Conservation (phyloP, 2,113 vertebrate genomes). For the Serinus canaria region DNA sequence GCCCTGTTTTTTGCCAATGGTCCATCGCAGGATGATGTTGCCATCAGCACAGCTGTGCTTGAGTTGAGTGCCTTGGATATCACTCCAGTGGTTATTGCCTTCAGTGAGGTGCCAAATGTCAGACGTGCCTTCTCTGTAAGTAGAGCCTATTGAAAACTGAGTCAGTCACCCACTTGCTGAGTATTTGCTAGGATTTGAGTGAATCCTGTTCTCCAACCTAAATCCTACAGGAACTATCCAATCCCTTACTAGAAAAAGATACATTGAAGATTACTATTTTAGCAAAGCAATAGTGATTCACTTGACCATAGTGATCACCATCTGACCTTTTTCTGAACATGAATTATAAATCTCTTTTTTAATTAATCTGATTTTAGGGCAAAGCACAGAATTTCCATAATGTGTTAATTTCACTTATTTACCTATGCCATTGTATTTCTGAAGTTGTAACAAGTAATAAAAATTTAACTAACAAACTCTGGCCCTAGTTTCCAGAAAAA, state of each 20-base stretch:
- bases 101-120: slow-evolving; percentile 69
- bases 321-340: background rate
- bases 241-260: background rate
- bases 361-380: background rate
- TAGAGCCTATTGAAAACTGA: background rate
- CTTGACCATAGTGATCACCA: background rate
- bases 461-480: background rate
- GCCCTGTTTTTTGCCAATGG: slow-evolving; percentile 81
- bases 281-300: background rate
- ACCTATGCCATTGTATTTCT: background rate
- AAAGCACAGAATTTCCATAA: background rate
- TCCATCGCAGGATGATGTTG: slow-evolving; percentile 3
- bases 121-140: slow-evolving; percentile 75
- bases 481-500: background rate
- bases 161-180: background rate
- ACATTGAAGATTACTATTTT: background rate
- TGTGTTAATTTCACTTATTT: background rate
- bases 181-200: background rate
- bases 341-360: background rate
- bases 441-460: background rate
- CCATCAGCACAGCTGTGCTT: slow-evolving; percentile 76
- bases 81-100: slow-evolving; percentile 74
- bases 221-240: background rate
- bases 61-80: slow-evolving; percentile 80
- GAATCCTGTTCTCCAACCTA: background rate